These are phyloP conservation scores for Brachirus orientalis DNA, from an alignment of 2,113 vertebrate species.

Conservation along the genomic window DNA sequence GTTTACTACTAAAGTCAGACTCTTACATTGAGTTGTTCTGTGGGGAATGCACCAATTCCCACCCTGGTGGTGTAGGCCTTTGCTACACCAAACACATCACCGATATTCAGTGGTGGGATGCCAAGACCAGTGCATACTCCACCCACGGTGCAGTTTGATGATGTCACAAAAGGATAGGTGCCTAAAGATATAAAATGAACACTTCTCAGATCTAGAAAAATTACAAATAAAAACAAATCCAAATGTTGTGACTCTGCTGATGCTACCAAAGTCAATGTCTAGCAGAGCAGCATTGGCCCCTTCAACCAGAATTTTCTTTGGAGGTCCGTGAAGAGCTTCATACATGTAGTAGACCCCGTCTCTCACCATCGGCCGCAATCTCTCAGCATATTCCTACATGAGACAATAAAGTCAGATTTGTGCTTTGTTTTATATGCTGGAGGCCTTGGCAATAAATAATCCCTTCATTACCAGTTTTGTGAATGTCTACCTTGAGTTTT, in stretches of 20 bases:
- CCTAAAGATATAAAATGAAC: slow-evolving; percentile 80
- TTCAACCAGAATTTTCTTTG: slow-evolving; percentile 96
- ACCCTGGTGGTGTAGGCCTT: slow-evolving; percentile 97
- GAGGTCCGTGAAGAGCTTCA: slow-evolving; percentile 91
- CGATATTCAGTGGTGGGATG: slow-evolving; percentile 91
- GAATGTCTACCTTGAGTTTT: slow-evolving; percentile 88
- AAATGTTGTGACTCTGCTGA: no score
- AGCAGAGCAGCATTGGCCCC: slow-evolving; percentile 98
- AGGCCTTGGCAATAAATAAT: not conserved
- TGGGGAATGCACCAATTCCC: slow-evolving; percentile 96
- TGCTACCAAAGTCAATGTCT: slow-evolving; percentile 98
- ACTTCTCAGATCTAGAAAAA: not conserved
- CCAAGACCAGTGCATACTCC: slow-evolving; percentile 95
- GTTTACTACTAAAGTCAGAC: not conserved
- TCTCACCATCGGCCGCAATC: slow-evolving; percentile 94
- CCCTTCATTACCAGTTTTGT: no score
- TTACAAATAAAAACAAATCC: not conserved
- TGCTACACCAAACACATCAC: slow-evolving; percentile 94
- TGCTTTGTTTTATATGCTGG: no score
- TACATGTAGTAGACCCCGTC: slow-evolving; percentile 98
- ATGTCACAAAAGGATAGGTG: slow-evolving; percentile 98
- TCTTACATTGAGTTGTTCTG: slow-evolving; percentile 96
- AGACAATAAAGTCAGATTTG: not conserved
- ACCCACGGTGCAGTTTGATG: slow-evolving; percentile 96
- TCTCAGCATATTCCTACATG: slow-evolving; percentile 89